These are phyloP conservation scores for Taenioides sp. DNA, from an alignment of 2,797 vertebrate genomes.

Conservation along the genomic window DNA sequence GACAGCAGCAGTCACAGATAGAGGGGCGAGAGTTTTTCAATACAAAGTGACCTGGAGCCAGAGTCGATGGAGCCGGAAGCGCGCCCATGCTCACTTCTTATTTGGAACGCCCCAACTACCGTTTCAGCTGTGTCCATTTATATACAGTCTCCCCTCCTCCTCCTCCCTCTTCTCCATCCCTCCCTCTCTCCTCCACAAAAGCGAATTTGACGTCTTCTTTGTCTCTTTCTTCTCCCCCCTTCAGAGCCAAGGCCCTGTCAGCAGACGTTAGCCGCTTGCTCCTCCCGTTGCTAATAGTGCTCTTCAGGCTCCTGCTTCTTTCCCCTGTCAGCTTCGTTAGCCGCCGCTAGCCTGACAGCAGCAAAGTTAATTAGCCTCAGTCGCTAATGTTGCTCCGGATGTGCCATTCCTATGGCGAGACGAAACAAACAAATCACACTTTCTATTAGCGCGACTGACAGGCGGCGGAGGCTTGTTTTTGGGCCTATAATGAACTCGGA, in stretches of 20 bases:
- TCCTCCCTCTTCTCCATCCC: no score
- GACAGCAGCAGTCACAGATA: no score
- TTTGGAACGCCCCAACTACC: no score
- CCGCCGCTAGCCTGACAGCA: slow-evolving; percentile 73
- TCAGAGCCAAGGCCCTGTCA: slow-evolving; percentile 84
- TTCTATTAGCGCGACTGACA: slow-evolving; percentile 74
- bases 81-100: no score
- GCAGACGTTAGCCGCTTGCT: slow-evolving; percentile 77
- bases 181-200: slow-evolving; percentile 74
- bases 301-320: slow-evolving; percentile 73
- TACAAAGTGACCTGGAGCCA: no score
- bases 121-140: no score
- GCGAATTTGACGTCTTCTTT: slow-evolving; percentile 90
- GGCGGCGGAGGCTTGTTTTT: slow-evolving; percentile 53
- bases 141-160: no score
- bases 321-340: slow-evolving; percentile 84
- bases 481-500: slow-evolving; percentile 41
- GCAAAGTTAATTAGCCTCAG: slow-evolving; percentile 74
- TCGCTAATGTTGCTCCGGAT: slow-evolving; percentile 83
- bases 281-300: slow-evolving; percentile 85
- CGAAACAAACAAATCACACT: slow-evolving; percentile 70
- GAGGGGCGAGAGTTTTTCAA: no score
- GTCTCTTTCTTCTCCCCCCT: slow-evolving; percentile 82
- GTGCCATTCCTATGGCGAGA: slow-evolving; percentile 70
- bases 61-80: no score